Evolutionary conservation across 2,797 vertebrate genomes (phyloP).

Genomic region (Hoplostethus atlanticus): DNA sequence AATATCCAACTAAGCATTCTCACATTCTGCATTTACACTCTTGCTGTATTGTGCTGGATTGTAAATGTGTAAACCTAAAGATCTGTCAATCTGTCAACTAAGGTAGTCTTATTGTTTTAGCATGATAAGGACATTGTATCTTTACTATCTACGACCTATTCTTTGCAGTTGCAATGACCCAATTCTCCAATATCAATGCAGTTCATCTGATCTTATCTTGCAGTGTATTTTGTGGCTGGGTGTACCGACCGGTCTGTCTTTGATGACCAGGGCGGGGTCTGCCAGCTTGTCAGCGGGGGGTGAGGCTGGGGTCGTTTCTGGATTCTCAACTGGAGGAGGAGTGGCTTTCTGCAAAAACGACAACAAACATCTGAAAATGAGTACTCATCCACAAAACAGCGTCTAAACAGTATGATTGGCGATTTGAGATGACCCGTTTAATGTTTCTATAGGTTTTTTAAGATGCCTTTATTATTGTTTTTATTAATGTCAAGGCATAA

Average conservation of each 20-base stretch:
- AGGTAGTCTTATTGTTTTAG: too few species aligned
- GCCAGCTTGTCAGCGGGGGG: slow-evolving; percentile 73
- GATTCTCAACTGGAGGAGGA: slow-evolving; percentile 66
- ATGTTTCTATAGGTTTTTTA: neutral
- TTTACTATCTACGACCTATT: slow-evolving; percentile 4
- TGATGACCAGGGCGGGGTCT: slow-evolving; percentile 83
- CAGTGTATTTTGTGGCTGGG: neutral
- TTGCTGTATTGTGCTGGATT: too few species aligned
- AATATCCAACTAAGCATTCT: too few species aligned
- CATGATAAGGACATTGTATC: neutral
- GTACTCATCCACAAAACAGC: neutral
- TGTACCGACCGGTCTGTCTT: slow-evolving; percentile 76
- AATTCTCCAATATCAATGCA: neutral
- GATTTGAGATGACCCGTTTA: neutral
- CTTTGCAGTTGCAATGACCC: neutral
- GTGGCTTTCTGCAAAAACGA: slow-evolving; percentile 71
- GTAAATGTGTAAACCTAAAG: too few species aligned
- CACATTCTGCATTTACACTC: too few species aligned
- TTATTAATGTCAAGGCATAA: too few species aligned
- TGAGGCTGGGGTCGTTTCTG: slow-evolving; percentile 57
- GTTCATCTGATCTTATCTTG: slow-evolving; percentile 4
- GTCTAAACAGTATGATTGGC: neutral
- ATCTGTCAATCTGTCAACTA: too few species aligned
- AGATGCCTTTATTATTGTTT: neutral
- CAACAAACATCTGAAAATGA: slow-evolving; percentile 18